Evolutionary conservation across 2,113 vertebrate species (phyloP), one percentile per base, ranked within the genome.

Genomic region (Podilymbus podiceps): DNA sequence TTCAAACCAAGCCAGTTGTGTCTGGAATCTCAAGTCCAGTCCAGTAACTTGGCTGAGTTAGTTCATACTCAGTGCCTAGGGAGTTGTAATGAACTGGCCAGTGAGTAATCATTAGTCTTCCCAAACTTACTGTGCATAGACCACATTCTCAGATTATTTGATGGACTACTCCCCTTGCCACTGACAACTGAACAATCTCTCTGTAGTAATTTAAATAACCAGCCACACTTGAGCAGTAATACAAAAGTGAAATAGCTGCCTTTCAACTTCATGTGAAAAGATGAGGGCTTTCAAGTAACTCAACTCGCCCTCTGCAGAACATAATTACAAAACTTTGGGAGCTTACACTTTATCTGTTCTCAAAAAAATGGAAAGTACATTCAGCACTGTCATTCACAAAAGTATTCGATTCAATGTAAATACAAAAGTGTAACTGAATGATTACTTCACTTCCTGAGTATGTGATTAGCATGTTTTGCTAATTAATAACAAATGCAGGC

Each of bases 1-100:
- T 79, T 58, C 62, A 94, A 71, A 77, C 31, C 22, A 81, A 88
- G 84, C 42, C 83, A 85, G 55, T 84, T 79, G 74, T 8, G 12
- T 17, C 66, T 87, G 80, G 46, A 95, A 86, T 80, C 62, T 95
- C 50, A 88, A 92, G 73, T 28, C 63, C 42, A 86, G 35, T 46
- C 35, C 89, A 88, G 78, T 50, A 71, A 58, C 28, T 85, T 5
- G 9, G 67, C 31, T 4, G 44, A 23, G n/a, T 22, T 23, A 85
- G 16, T 40, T 72, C 33, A 60, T 18, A 80, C 49, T 47, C 58
- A 72, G 30, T 49, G 68, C 44, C 53, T 30, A 49, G 9, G 28
- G 47, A 93, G 50, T 8, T 62, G n/a, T 49, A 77, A 58, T 13
- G 55, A 95, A 40, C 72, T 24, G 19, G 14, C 30, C 42, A 35